Evolutionary conservation across 92 coral and sea anemone species (phyloP).

Genomic region (Umimayanthus kanabou): DNA sequence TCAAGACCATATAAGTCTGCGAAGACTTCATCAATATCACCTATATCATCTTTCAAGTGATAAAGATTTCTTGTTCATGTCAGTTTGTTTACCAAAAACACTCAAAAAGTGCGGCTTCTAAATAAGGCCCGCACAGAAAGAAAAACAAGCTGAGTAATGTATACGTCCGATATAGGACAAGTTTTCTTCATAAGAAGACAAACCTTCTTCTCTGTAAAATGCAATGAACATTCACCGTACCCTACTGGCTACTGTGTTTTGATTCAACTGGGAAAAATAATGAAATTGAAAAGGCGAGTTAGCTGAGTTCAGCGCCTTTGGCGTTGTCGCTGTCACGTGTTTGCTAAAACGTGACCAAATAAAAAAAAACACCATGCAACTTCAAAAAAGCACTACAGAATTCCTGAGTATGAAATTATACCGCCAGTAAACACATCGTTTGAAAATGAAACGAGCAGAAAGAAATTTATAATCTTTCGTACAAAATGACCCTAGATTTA

Average conservation of each 20-base stretch:
- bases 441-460: too few species aligned
- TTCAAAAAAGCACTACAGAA: background rate
- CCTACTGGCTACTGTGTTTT: too few species aligned
- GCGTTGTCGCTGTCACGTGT: background rate
- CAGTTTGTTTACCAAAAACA: background rate
- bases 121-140: background rate
- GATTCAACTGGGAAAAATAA: background rate
- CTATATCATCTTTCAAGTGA: background rate
- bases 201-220: too few species aligned
- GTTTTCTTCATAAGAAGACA: background rate
- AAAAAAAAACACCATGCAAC: background rate
- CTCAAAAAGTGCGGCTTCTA: background rate
- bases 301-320: background rate
- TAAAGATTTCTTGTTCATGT: too few species aligned
- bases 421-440: background rate
- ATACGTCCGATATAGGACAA: background rate
- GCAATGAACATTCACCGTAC: background rate
- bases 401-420: background rate
- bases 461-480: background rate
- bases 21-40: background rate
- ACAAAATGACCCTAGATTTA: background rate
- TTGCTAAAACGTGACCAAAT: background rate
- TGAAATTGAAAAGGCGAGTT: background rate
- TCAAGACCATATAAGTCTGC: background rate
- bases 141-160: background rate